Evolutionary conservation across 2,113 vertebrate species (phyloP).

Genomic region (Pelecanus crispus): DNA sequence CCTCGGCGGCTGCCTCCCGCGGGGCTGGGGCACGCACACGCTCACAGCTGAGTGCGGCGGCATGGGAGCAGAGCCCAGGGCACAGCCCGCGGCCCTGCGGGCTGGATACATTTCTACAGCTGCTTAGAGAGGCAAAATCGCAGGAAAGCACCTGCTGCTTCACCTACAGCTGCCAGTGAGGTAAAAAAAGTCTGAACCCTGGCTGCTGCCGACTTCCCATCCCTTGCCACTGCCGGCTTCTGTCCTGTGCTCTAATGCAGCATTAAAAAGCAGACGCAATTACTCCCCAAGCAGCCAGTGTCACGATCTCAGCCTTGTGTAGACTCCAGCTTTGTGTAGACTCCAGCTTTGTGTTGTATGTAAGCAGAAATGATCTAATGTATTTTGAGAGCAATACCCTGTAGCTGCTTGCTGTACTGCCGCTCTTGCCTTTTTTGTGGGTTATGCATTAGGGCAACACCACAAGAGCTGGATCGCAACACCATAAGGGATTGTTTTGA

Average conservation of each 20-base stretch:
- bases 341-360: background rate
- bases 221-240: rapidly evolving
- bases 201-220: background rate
- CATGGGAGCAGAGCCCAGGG: background rate
- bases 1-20: background rate
- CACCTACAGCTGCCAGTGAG: constrained; percentile 22
- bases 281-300: background rate
- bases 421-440: background rate
- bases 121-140: background rate
- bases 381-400: background rate
- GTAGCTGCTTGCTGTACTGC: rapidly evolving
- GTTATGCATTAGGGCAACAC: background rate
- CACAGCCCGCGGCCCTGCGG: rapidly evolving
- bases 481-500: background rate
- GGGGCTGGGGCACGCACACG: background rate
- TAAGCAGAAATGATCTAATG: background rate
- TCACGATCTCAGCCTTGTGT: background rate
- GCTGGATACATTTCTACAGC: background rate
- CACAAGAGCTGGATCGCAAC: background rate
- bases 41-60: rapidly evolving
- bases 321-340: background rate
- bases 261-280: background rate
- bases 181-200: background rate
- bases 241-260: background rate
- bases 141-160: constrained; percentile 26